phyloP scores from a whole-genome alignment of 2,113 vertebrate species.

The Callopanchax toddi region DNA sequence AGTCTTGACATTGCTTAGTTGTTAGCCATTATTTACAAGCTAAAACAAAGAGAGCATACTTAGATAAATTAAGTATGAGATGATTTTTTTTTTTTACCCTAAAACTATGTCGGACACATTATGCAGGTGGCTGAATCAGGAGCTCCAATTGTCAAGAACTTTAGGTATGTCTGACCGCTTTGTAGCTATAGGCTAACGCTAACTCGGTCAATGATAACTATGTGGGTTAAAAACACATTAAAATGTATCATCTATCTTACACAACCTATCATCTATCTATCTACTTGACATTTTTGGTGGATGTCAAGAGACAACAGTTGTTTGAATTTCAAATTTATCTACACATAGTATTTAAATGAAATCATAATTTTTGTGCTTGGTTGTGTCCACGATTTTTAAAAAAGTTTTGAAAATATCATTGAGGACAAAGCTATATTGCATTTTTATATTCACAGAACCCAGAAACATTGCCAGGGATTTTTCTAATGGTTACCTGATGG shows the following conservation, averaged over 20 bases:
- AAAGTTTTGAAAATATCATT: neutral
- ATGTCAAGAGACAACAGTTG: too few species aligned
- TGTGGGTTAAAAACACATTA: too few species aligned
- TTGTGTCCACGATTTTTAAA: too few species aligned
- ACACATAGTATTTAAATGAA: too few species aligned
- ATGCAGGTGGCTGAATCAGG: constrained; percentile 90
- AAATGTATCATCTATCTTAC: too few species aligned
- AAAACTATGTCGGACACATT: constrained; percentile 87
- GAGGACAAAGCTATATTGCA: too few species aligned
- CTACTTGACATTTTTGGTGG: too few species aligned
- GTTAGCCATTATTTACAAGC: too few species aligned
- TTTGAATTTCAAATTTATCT: too few species aligned
- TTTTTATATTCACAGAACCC: constrained; percentile 78
- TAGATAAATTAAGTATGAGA: neutral
- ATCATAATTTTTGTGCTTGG: too few species aligned
- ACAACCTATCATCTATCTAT: too few species aligned
- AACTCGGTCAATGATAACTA: neutral
- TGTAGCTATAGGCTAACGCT: constrained; percentile 7
- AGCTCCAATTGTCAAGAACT: constrained; percentile 84
- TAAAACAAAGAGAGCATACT: neutral
- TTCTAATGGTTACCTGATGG: constrained; percentile 90
- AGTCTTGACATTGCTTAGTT: too few species aligned
- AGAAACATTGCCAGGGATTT: constrained; percentile 86
- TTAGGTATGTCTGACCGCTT: constrained; percentile 82
- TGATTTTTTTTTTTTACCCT: neutral